These are phyloP conservation scores for Schlechtendalia chinensis DNA, from an alignment of 1,140 invertebrate genomes.

Conservation along the genomic window DNA sequence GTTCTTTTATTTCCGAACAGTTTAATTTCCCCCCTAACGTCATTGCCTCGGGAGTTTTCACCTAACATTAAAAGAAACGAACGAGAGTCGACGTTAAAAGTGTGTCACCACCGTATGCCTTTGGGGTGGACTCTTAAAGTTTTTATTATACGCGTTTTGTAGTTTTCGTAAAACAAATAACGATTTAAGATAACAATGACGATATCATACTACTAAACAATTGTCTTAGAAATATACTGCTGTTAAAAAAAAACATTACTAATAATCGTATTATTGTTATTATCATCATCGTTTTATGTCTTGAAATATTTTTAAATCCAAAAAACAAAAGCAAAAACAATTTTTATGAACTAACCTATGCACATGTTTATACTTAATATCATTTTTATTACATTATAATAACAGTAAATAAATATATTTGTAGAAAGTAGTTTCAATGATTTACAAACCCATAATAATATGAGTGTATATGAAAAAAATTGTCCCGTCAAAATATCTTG, in stretches of 20 bases:
- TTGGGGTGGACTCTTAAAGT: background rate
- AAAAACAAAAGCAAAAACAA: background rate
- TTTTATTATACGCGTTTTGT: background rate
- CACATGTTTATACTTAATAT: background rate
- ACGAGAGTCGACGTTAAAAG: conserved; percentile 17
- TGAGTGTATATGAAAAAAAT: too few species aligned
- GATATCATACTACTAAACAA: background rate
- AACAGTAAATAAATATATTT: background rate
- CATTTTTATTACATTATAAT: background rate
- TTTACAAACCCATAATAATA: too few species aligned
- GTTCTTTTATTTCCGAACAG: conserved; percentile 47
- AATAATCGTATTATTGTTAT: background rate
- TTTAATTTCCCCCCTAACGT: conserved; percentile 26
- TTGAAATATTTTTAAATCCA: background rate
- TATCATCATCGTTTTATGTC: too few species aligned
- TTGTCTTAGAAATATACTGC: background rate
- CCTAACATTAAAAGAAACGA: conserved; percentile 30
- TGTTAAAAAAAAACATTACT: conserved; percentile 17
- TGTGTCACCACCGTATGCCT: conserved; percentile 35
- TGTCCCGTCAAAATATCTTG: too few species aligned
- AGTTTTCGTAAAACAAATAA: conserved; percentile 14
- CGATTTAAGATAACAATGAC: background rate
- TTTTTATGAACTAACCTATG: background rate
- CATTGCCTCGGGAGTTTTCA: background rate
- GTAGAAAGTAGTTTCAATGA: too few species aligned